Base-by-base conservation (phyloP, 2,113 vertebrate species). In the Hucho hucho region DNA sequence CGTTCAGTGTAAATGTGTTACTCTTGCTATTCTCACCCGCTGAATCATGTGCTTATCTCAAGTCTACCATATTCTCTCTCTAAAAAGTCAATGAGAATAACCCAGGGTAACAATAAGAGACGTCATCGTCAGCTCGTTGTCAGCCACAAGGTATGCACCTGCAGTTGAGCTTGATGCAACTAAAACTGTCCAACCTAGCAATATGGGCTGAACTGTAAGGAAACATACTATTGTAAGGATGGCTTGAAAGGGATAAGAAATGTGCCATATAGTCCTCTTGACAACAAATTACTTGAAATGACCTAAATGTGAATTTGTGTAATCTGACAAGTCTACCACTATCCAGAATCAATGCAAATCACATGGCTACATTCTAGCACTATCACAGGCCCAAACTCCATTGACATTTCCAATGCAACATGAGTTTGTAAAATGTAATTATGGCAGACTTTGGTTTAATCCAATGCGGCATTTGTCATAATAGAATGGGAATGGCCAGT, bases 401-500 rank as follows among this genome's bases (percentile, higher is more conserved):
- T 28, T 25, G 18, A 4, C 59, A 75, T 83, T 83, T 71, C 53
- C 53, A 68, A 26, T 63, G 74, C 43, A 71, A 24, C 16, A 6
- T 32, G 74, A 75, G 63, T 69, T 67, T 46, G 61, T 59, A 37
- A 79, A 56, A 83, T 74, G 37, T 69, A 75, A 87, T 85, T 72
- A 76, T 71, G 74, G 69, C 75, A 66, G 53, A 76, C 73, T 70
- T 65, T 64, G 64, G 37, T 72, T 79, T 78, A 73, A 79, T 78
- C 68, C 74, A 58, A 76, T 22, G 11, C 74, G 43, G 59, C 69
- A 74, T 83, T 77, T 73, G 69, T 32, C 22, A 71, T 72, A 76
- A 77, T 83, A 73, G 67, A 61, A 53, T 70, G 74, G 74, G 81
- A 82, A 80, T n/a, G 14, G 75, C 67, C 71, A 76, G 58, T 26